Percentiles rank a stretch among this genome's conserved stretches.
Conservation (phyloP, 2,888 invertebrate species). For the Lumbricus terrestris region DNA sequence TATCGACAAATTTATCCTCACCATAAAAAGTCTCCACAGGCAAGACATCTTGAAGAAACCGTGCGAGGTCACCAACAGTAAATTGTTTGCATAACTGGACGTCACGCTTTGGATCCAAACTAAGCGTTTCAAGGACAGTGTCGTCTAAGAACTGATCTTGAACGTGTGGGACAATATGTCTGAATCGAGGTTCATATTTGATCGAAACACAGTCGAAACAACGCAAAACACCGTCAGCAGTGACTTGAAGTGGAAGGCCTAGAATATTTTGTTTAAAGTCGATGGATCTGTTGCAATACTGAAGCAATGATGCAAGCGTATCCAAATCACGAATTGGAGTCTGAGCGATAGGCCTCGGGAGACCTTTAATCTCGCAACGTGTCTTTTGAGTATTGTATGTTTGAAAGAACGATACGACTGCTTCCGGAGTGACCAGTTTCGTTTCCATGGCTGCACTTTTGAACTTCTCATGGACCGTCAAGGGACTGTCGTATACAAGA, state of each 20-base stretch:
- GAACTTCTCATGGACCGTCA: not conserved
- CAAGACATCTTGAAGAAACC: conserved; percentile 31
- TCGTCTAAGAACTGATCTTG: conserved; percentile 37
- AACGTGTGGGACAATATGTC: conserved; percentile 36
- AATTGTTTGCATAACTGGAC: conserved; percentile 32
- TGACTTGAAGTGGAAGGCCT: conserved; percentile 36
- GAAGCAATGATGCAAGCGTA: not conserved
- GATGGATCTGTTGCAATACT: not conserved
- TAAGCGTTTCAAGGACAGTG: conserved; percentile 25
- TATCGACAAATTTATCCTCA: not conserved
- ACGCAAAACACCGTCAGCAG: conserved; percentile 37
- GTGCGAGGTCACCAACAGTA: conserved; percentile 34
- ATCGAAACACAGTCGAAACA: conserved; percentile 34
- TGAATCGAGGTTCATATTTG: conserved; percentile 33
- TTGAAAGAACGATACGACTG: not conserved
- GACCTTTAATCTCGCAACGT: not conserved
- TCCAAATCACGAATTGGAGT: not conserved
- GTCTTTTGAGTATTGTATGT: not conserved
- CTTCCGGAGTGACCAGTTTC: not conserved
- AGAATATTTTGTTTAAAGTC: conserved; percentile 13
- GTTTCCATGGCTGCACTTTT: not conserved
- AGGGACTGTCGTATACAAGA: not conserved
- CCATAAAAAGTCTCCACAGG: conserved; percentile 8
- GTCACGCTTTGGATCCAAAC: conserved; percentile 15
- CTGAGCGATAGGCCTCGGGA: not conserved